These are phyloP conservation scores for Hydropsyche betteni DNA, from an alignment of 2,888 invertebrate genomes.

Conservation along the genomic window DNA sequence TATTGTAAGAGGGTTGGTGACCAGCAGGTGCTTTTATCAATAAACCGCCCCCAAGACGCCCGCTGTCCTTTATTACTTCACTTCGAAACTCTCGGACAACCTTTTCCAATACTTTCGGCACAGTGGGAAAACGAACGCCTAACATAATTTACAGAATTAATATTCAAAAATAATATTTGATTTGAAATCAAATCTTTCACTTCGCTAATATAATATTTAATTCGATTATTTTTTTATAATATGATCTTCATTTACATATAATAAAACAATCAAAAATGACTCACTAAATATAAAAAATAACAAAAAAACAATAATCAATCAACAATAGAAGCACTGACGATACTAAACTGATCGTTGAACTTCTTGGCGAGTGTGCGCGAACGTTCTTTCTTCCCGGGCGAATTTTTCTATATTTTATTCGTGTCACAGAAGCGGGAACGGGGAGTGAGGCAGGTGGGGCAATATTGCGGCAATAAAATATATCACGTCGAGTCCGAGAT, in stretches of 20 bases:
- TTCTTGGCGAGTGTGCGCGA: neutral
- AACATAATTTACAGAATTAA: too few relatives aligned
- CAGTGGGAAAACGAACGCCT: constrained; percentile 15
- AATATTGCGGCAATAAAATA: constrained; percentile 47
- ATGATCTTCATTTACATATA: neutral
- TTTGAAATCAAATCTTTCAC: too few relatives aligned
- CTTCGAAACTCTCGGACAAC: constrained; percentile 38
- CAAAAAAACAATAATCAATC: constrained; percentile 9
- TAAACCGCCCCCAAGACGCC: constrained; percentile 44
- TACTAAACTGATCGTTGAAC: constrained; percentile 34
- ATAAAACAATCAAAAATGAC: neutral
- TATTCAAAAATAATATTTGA: too few relatives aligned
- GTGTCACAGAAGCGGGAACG: constrained; percentile 45
- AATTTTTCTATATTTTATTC: constrained; percentile 49
- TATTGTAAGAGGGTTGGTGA: constrained; percentile 25
- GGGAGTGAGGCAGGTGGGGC: constrained; percentile 45
- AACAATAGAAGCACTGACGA: constrained; percentile 35
- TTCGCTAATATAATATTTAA: too few relatives aligned
- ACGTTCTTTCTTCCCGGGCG: too few relatives aligned
- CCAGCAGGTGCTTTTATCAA: constrained; percentile 47
- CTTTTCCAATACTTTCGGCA: constrained; percentile 32
- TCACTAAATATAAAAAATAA: neutral
- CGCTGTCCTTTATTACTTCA: constrained; percentile 50
- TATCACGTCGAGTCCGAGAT: constrained; percentile 36
- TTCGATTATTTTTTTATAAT: too few relatives aligned